Base-by-base conservation (phyloP, 2,797 vertebrate genomes). In the Emys orbicularis region DNA sequence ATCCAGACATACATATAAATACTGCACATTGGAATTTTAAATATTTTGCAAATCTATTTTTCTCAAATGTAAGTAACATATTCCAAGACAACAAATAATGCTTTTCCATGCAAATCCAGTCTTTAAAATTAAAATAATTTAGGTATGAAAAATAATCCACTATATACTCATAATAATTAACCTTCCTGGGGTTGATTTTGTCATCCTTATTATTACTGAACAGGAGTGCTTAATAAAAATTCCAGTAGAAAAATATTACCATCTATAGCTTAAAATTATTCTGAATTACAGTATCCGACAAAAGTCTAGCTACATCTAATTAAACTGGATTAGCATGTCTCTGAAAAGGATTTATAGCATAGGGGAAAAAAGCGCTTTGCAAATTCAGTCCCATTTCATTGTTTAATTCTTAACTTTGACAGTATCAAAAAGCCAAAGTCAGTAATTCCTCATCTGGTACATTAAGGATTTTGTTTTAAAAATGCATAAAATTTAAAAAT, bases 191-290 rank as follows among this genome's bases (percentile, higher is more conserved):
- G 72, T 89, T 97, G 96, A 98, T 97, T 97, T 96, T 96, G 85
- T 97, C 96, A 96, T 95, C 88, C 81, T 93, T 92, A 92, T 93
- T 96, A 92, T 97, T 96, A 95, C 95, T 96, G 95, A 97, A 92
- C 92, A 94, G 93, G 96, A 97, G 90, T 95, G 87, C 94, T 96
- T 96, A 97, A 97, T 97, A 98, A 97, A 97, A 95, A 96, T 96
- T 95, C 90, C 94, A 93, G 50, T 95, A 96, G 95, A 97, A 97
- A 97, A 97, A 96, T 96, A 97, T 97, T 97, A 96, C 84, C 83
- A 74, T 97, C 95, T 92, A 94, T 92, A 92, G 92, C 95, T 95
- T 95, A 96, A 90, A 96, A 95, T 96, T 97, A 96, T 96, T 96
- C 95, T 96, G 88, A 97, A 96, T 93, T 95, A 97, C 93, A 95